Conservation (phyloP, 2,113 vertebrate genomes). For the Lipotes vexillifer region DNA sequence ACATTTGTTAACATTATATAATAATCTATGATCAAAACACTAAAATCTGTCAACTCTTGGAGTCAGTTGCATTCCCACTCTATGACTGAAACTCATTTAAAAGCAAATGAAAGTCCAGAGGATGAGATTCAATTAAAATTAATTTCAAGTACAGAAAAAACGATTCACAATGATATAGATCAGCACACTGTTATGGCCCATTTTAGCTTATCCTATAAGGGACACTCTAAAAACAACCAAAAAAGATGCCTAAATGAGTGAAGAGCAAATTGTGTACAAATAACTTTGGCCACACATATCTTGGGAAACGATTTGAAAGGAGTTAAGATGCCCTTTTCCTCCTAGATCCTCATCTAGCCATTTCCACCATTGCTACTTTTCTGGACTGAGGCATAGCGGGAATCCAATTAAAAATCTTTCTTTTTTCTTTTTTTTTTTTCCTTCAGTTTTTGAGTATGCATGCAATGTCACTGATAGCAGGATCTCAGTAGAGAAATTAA, state of each 20-base stretch:
- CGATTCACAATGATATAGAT: conserved; percentile 79
- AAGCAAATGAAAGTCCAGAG: conserved; percentile 84
- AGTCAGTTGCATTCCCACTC: conserved; percentile 77
- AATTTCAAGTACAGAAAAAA: conserved; percentile 80
- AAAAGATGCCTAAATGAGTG: conserved; percentile 69
- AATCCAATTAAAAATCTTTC: conserved; percentile 76
- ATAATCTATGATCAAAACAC: conserved; percentile 81
- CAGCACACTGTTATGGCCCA: conserved; percentile 77
- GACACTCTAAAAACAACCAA: conserved; percentile 63
- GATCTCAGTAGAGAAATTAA: conserved; percentile 83
- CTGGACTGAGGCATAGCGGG: conserved; percentile 69
- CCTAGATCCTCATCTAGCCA: conserved; percentile 31
- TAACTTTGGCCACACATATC: conserved; percentile 4
- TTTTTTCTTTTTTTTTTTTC: conserved; percentile 28
- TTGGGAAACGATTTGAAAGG: conserved; percentile 62
- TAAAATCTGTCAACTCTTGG: conserved; percentile 79
- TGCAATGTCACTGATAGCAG: conserved; percentile 70
- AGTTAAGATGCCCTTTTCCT: conserved; percentile 57
- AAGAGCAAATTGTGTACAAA: conserved; percentile 67
- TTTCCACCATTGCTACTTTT: conserved; percentile 67
- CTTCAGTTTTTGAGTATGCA: conserved; percentile 61
- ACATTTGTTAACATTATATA: conserved; percentile 72
- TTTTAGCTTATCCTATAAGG: conserved; percentile 75
- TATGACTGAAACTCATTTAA: conserved; percentile 82
- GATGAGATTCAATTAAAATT: conserved; percentile 85